These are phyloP conservation scores for Augiades crinisus DNA, from an alignment of 2,888 invertebrate genomes.

Conservation along the genomic window DNA sequence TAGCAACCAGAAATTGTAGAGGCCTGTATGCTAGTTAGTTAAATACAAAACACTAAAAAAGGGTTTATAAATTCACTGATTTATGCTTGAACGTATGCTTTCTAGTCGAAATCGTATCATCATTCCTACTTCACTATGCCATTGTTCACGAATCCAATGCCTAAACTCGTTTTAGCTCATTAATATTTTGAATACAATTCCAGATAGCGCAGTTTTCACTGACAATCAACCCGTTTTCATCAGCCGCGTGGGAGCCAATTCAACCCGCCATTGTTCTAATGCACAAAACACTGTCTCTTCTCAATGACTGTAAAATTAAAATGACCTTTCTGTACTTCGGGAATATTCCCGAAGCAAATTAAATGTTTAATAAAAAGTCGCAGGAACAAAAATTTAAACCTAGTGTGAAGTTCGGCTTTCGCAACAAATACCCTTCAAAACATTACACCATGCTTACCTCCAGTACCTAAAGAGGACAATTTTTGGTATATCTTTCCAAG, in stretches of 20 bases:
- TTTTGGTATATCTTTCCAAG: background rate
- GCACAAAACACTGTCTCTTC: background rate
- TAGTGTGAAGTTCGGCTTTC: too few relatives aligned
- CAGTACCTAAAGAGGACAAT: background rate
- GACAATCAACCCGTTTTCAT: slow-evolving; percentile 11
- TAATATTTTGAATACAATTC: slow-evolving; percentile 11
- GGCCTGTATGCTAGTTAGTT: too few relatives aligned
- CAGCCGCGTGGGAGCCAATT: slow-evolving; percentile 8
- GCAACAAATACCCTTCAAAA: too few relatives aligned
- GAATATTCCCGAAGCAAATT: too few relatives aligned
- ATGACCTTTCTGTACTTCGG: background rate
- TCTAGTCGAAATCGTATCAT: too few relatives aligned
- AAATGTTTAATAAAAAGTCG: too few relatives aligned
- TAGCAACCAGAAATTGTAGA: too few relatives aligned
- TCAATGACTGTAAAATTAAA: background rate
- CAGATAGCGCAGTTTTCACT: slow-evolving; percentile 11
- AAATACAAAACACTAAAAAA: too few relatives aligned
- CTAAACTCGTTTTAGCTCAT: slow-evolving; percentile 5
- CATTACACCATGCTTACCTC: background rate
- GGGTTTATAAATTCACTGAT: too few relatives aligned
- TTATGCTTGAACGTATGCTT: too few relatives aligned
- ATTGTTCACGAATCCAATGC: background rate
- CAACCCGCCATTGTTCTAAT: slow-evolving; percentile 5
- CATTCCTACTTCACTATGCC: too few relatives aligned
- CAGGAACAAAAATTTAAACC: too few relatives aligned